These are phyloP conservation scores for Melanotaenia nigrans DNA, from an alignment of 2,797 vertebrate genomes.

Conservation along the genomic window DNA sequence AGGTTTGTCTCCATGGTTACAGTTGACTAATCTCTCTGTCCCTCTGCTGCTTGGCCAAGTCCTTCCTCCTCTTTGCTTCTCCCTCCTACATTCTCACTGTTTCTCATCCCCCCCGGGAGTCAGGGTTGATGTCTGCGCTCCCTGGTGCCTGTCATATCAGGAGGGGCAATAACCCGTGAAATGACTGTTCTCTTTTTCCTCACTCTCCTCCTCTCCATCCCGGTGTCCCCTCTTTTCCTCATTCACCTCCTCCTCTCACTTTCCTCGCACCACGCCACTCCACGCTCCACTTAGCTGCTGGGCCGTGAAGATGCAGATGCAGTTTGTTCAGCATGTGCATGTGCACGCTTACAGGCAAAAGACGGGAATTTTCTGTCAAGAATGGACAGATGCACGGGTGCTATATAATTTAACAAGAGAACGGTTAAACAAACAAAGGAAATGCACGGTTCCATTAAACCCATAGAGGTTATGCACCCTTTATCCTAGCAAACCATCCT, in stretches of 20 bases:
- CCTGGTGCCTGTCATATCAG: slow-evolving; percentile 77
- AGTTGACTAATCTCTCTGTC: slow-evolving; percentile 35
- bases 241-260: slow-evolving; percentile 44
- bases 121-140: slow-evolving; percentile 63
- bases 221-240: slow-evolving; percentile 49
- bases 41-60: slow-evolving; percentile 31
- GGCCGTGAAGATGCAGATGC: slow-evolving; percentile 31
- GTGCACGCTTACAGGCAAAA: neutral
- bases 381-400: slow-evolving; percentile 12
- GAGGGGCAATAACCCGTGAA: slow-evolving; percentile 79
- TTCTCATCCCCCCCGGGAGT: slow-evolving; percentile 37
- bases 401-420: slow-evolving; percentile 35
- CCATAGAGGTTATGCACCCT: slow-evolving; percentile 50
- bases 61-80: slow-evolving; percentile 32
- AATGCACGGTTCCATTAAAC: slow-evolving; percentile 46
- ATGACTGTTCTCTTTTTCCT: slow-evolving; percentile 73
- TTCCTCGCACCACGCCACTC: slow-evolving; percentile 33
- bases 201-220: slow-evolving; percentile 51
- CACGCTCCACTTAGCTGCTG: slow-evolving; percentile 62
- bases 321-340: slow-evolving; percentile 15
- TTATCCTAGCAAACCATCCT: slow-evolving; percentile 30
- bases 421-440: slow-evolving; percentile 43
- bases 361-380: slow-evolving; percentile 2
- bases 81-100: slow-evolving; percentile 27
- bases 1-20: slow-evolving; percentile 28